These are phyloP conservation scores for Rhipidura dahli DNA, from an alignment of 2,113 vertebrate species.

Conservation along the genomic window DNA sequence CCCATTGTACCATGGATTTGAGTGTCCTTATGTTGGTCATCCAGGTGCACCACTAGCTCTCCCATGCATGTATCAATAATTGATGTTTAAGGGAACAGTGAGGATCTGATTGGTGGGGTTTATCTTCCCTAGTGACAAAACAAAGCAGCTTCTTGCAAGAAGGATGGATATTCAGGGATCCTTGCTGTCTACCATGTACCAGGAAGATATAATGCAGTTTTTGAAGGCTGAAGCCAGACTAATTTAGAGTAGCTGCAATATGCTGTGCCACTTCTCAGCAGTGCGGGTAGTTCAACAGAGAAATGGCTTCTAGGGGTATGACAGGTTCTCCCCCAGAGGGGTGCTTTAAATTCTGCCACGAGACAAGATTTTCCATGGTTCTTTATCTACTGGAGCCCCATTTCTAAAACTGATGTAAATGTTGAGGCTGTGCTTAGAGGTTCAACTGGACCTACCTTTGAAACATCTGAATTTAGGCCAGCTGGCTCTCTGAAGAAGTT, in stretches of 20 bases:
- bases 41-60: neutral
- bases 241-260: neutral
- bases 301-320: neutral
- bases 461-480: neutral
- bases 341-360: neutral
- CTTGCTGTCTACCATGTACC: neutral
- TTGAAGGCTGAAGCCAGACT: neutral
- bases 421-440: neutral
- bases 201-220: neutral
- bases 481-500: neutral
- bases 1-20: neutral
- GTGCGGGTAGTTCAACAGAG: neutral
- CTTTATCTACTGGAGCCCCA: neutral
- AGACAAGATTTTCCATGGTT: neutral
- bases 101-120: neutral
- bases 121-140: neutral
- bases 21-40: neutral
- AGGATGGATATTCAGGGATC: neutral
- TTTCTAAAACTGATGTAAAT: neutral
- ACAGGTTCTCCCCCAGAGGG: neutral
- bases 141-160: neutral
- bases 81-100: neutral
- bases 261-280: neutral
- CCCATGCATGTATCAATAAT: neutral
- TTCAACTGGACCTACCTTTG: neutral